Evolutionary conservation across 2,113 vertebrate species (phyloP).

Genomic region (Oncorhynchus mykiss): DNA sequence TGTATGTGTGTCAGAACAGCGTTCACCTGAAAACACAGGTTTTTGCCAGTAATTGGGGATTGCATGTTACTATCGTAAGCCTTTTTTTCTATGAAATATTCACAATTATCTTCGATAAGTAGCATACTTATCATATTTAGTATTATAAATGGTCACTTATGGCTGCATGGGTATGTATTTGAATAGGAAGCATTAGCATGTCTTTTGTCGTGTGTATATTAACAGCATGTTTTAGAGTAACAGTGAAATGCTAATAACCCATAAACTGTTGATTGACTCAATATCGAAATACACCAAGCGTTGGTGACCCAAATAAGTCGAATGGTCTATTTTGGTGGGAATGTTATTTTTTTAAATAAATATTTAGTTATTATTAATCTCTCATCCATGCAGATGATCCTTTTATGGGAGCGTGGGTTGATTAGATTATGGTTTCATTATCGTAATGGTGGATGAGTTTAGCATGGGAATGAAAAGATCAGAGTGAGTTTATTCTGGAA

Average conservation of each 20-base stretch:
- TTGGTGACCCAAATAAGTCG: slow-evolving; percentile 53
- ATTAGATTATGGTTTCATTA: slow-evolving; percentile 69
- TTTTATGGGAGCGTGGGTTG: slow-evolving; percentile 52
- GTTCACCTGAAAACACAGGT: slow-evolving; percentile 32
- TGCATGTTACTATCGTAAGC: slow-evolving; percentile 59
- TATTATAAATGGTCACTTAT: slow-evolving; percentile 31
- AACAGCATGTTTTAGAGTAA: neutral
- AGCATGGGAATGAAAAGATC: neutral
- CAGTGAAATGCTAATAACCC: slow-evolving; percentile 13
- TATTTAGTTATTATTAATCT: slow-evolving; percentile 58
- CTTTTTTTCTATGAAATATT: slow-evolving; percentile 14
- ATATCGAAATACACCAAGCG: slow-evolving; percentile 18
- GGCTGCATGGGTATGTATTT: slow-evolving; percentile 1
- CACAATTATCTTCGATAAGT: slow-evolving; percentile 52
- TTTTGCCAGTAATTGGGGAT: slow-evolving; percentile 61
- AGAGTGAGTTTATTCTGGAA: neutral
- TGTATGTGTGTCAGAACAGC: slow-evolving; percentile 3
- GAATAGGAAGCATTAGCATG: neutral
- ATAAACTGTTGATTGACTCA: slow-evolving; percentile 19
- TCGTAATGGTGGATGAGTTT: slow-evolving; percentile 56
- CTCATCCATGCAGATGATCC: slow-evolving; percentile 51
- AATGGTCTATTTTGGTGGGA: slow-evolving; percentile 43
- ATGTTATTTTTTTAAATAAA: slow-evolving; percentile 52
- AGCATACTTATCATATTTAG: slow-evolving; percentile 25
- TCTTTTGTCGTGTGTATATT: neutral